Percentiles rank a stretch among this genome's conserved stretches.
Conservation (phyloP, 1,140 invertebrate species). For the Bombus huntii region DNA sequence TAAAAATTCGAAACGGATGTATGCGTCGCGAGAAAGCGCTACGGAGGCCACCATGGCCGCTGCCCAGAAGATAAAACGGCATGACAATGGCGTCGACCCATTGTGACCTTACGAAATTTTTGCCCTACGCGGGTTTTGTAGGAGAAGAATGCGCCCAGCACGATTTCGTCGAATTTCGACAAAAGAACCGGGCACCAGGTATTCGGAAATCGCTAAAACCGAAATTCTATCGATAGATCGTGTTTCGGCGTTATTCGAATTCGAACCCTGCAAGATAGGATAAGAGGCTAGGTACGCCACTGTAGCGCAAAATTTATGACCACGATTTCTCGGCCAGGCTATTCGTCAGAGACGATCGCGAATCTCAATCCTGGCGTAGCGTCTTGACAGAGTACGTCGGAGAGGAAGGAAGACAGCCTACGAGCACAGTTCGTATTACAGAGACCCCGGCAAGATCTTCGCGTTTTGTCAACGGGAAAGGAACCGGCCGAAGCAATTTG, state of each 20-base stretch:
- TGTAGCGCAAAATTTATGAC: slow-evolving; percentile 61
- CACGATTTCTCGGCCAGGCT: slow-evolving; percentile 58
- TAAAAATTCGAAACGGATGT: slow-evolving; percentile 1
- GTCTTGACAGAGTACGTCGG: slow-evolving; percentile 40
- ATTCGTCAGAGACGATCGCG: slow-evolving; percentile 68
- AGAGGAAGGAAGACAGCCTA: not conserved
- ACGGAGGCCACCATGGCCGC: slow-evolving; percentile 6
- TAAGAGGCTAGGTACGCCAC: slow-evolving; percentile 24
- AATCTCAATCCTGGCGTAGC: slow-evolving; percentile 62
- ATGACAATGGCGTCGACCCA: slow-evolving; percentile 16
- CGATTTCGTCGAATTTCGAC: not conserved
- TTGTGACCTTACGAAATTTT: too few species aligned
- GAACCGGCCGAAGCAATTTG: slow-evolving; percentile 47
- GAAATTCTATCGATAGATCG: not conserved
- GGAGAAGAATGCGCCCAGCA: not conserved
- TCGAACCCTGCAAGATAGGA: not conserved
- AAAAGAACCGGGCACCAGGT: not conserved
- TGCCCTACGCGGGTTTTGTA: not conserved
- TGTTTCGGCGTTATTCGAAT: not conserved
- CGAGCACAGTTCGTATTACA: slow-evolving; percentile 58
- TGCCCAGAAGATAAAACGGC: not conserved
- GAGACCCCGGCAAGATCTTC: slow-evolving; percentile 51
- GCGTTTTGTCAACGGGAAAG: slow-evolving; percentile 53
- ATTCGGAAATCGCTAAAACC: not conserved
- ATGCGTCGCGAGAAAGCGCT: not conserved